These are phyloP conservation scores for Brachycybe producta DNA, from an alignment of 2,888 invertebrate species.

Conservation along the genomic window DNA sequence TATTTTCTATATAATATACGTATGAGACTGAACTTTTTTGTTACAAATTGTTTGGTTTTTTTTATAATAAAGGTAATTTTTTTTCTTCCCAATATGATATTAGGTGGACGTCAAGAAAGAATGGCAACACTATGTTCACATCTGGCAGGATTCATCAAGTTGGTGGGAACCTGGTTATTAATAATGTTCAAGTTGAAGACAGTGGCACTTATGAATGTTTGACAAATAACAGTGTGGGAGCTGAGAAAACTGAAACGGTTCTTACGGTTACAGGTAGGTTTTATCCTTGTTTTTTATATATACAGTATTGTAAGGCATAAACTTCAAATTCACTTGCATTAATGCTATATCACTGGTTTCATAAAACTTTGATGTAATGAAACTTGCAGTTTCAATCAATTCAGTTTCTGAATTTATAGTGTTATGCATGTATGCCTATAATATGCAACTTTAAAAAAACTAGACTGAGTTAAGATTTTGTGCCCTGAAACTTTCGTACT, in stretches of 20 bases:
- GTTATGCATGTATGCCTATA: no score
- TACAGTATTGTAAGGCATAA: neutral
- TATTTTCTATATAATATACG: no score
- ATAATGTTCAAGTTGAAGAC: slow-evolving; percentile 83
- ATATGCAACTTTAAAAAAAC: no score
- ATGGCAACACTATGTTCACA: neutral
- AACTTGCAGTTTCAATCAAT: no score
- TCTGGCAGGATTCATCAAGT: slow-evolving; percentile 58
- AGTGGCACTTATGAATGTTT: slow-evolving; percentile 89
- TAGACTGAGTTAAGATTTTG: no score
- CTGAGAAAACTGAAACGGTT: slow-evolving; percentile 82
- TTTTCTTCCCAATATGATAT: no score
- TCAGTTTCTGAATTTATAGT: no score
- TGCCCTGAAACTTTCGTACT: no score
- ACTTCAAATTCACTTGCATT: neutral
- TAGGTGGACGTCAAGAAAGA: slow-evolving; percentile 5
- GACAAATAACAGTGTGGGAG: slow-evolving; percentile 84
- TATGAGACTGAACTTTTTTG: neutral
- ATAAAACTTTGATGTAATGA: no score
- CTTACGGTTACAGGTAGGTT: slow-evolving; percentile 62
- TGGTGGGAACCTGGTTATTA: slow-evolving; percentile 83
- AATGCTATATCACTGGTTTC: no score
- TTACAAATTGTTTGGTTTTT: neutral
- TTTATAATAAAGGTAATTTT: neutral
- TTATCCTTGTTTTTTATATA: neutral